phyloP scores from a whole-genome alignment of 2,113 vertebrate genomes.

The Rallus limicola region DNA sequence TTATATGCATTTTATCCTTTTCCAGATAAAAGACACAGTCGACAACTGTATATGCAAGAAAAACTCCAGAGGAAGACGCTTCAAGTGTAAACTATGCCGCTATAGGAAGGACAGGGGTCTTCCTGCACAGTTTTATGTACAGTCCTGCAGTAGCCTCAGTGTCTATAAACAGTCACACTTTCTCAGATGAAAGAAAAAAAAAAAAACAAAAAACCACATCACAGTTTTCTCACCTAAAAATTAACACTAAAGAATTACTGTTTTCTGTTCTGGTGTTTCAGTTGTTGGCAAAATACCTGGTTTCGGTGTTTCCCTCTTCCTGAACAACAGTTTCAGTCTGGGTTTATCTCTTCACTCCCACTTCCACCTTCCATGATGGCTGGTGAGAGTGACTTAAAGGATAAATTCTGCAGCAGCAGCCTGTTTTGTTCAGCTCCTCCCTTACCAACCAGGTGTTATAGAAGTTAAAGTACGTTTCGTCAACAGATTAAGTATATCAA shows the following conservation, averaged over 20 bases:
- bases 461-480: neutral
- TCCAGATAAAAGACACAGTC: neutral
- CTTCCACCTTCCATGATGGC: neutral
- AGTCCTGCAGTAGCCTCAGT: neutral
- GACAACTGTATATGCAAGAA: neutral
- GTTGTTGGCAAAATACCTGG: neutral
- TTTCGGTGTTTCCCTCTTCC: neutral
- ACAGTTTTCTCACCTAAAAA: neutral
- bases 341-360: neutral
- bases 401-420: neutral
- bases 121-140: neutral
- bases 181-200: neutral
- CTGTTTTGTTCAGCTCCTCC: neutral
- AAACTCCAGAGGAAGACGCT: conserved; percentile 1
- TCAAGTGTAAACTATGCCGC: neutral
- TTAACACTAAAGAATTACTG: neutral
- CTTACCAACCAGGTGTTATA: neutral
- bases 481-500: neutral
- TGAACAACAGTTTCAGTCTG: neutral
- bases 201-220: neutral
- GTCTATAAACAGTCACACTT: neutral
- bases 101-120: neutral
- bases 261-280: neutral
- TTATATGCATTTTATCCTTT: conserved; percentile 8
- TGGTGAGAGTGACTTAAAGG: neutral